Percentiles rank a stretch among this genome's conserved stretches.
These are phyloP conservation scores for Leuciscus idus DNA, from an alignment of 2,113 vertebrate genomes.

Conservation along the genomic window DNA sequence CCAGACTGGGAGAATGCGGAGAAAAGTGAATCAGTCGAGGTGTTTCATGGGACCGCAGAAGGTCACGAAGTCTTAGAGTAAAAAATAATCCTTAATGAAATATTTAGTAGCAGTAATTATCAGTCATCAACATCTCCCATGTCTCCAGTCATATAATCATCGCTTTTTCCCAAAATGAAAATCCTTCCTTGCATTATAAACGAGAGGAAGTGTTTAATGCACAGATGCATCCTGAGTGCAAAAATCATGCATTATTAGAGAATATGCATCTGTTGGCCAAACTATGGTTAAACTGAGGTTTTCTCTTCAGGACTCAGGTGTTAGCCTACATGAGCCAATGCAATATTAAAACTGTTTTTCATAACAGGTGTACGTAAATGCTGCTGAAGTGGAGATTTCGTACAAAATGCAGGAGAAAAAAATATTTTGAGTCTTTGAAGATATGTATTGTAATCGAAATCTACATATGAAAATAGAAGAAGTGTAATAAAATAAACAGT, in stretches of 20 bases:
- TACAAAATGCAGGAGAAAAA: background rate
- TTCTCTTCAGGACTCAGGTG: background rate
- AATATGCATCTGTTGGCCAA: background rate
- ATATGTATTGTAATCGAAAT: too few species aligned
- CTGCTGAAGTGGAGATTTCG: background rate
- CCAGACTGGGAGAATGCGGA: background rate
- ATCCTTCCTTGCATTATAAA: background rate
- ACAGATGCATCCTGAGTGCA: background rate
- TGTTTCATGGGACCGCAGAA: background rate
- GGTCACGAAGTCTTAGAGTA: background rate
- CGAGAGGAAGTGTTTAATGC: background rate
- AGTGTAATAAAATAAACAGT: too few species aligned
- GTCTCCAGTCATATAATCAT: background rate
- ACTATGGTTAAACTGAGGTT: background rate
- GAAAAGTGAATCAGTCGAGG: background rate
- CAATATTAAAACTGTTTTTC: background rate
- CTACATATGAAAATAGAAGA: too few species aligned
- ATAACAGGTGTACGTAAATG: background rate
- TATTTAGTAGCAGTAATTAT: background rate
- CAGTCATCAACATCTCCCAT: background rate
- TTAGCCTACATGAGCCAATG: background rate
- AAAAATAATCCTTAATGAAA: background rate
- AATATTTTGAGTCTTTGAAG: too few species aligned
- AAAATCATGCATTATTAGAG: background rate
- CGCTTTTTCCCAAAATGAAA: background rate